Conservation (phyloP, 2,113 vertebrate species). For the Atrichornis clamosus region DNA sequence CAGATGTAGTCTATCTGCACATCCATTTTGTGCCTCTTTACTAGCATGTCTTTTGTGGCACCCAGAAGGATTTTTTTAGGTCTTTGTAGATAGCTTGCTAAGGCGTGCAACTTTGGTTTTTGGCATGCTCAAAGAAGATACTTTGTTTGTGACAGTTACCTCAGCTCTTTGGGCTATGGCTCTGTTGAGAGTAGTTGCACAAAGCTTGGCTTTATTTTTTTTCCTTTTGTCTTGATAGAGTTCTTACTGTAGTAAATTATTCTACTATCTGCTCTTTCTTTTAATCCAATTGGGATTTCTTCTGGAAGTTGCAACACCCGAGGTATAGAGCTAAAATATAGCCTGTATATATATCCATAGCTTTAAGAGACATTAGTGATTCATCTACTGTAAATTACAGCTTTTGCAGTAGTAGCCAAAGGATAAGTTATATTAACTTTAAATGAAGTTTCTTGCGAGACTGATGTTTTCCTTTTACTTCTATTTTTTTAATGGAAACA, state of each 20-base stretch:
- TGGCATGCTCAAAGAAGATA: neutral
- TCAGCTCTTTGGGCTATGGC: neutral
- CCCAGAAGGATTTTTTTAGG: neutral
- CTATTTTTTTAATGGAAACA: neutral
- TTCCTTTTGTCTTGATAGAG: neutral
- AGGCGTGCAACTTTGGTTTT: neutral
- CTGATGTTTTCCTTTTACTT: neutral
- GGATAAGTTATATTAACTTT: neutral
- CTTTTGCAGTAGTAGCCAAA: neutral
- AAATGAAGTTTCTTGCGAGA: neutral
- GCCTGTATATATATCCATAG: neutral
- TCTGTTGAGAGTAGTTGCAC: neutral
- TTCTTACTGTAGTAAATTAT: neutral
- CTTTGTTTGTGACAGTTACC: neutral
- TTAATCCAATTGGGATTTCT: neutral
- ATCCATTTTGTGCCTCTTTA: neutral
- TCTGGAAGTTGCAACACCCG: neutral
- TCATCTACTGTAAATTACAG: neutral
- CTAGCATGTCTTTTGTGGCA: neutral
- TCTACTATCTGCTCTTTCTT: neutral
- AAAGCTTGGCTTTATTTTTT: neutral
- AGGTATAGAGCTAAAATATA: neutral
- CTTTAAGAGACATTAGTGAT: neutral
- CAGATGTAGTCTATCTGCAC: neutral
- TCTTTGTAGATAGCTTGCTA: neutral